Percentiles rank a stretch among this genome's conserved stretches.
Conservation (phyloP, 2,797 vertebrate genomes). For the Typhlichthys subterraneus region DNA sequence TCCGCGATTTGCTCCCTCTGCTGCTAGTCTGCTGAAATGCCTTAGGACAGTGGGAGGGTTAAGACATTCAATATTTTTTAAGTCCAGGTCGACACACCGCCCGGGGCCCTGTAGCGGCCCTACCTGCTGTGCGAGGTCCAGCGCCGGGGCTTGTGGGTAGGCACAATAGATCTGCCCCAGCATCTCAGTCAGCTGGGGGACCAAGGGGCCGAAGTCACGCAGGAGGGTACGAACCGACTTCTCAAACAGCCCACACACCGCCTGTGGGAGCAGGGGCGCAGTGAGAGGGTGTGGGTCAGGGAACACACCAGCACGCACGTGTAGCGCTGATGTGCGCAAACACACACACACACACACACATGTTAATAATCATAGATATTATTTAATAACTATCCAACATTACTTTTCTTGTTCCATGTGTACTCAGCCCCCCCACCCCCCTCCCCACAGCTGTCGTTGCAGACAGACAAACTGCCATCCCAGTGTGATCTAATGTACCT, state of each 20-base stretch:
- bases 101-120: not conserved
- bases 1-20: too few relatives aligned
- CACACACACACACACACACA: not conserved
- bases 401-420: too few relatives aligned
- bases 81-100: too few relatives aligned
- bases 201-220: constrained; percentile 93
- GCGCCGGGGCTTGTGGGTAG: constrained; percentile 91
- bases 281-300: constrained; percentile 13
- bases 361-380: too few relatives aligned
- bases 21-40: too few relatives aligned
- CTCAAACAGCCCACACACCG: constrained; percentile 93
- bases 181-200: constrained; percentile 93
- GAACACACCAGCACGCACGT: not conserved
- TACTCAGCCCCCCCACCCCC: too few relatives aligned
- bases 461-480: too few relatives aligned
- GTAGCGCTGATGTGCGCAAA: not conserved
- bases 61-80: too few relatives aligned
- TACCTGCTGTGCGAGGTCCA: constrained; percentile 94
- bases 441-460: too few relatives aligned
- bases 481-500: too few relatives aligned
- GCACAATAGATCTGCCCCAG: constrained; percentile 93
- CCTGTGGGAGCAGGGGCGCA: constrained; percentile 68
- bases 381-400: too few relatives aligned
- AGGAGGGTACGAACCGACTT: constrained; percentile 94
- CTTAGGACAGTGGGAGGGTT: too few relatives aligned